Evolutionary conservation across 2,113 vertebrate genomes (phyloP).

Genomic region (Bubo scandiacus): DNA sequence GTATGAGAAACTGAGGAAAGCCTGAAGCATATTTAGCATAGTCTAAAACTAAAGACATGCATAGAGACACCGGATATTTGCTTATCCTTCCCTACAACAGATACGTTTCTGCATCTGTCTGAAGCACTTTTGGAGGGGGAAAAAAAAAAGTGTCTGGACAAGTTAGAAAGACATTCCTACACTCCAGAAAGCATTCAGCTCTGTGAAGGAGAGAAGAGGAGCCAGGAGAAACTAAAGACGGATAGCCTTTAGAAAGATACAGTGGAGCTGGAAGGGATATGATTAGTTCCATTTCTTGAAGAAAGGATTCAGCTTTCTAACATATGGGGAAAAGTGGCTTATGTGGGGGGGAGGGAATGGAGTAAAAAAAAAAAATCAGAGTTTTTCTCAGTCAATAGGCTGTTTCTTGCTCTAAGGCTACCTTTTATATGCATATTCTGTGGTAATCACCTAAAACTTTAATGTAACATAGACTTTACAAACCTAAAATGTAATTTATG

Average conservation of each 20-base stretch:
- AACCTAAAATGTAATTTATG: conserved; percentile 57
- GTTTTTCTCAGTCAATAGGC: conserved; percentile 9
- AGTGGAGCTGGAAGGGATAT: not conserved
- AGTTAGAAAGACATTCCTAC: conserved; percentile 20
- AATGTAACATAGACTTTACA: conserved; percentile 35
- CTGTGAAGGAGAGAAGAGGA: not conserved
- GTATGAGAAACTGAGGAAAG: not conserved
- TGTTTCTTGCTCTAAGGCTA: conserved; percentile 23
- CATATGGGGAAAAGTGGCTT: not conserved
- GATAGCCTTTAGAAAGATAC: not conserved
- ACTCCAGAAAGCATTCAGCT: not conserved
- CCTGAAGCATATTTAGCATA: not conserved
- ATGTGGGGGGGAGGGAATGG: not conserved
- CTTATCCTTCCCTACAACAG: not conserved
- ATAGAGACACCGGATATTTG: not conserved
- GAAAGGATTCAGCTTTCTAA: conserved; percentile 10
- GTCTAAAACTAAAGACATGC: not conserved
- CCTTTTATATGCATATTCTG: conserved; percentile 27
- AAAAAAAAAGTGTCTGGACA: not conserved
- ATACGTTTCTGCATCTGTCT: not conserved
- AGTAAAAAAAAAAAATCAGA: conserved; percentile 12
- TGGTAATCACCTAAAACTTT: conserved; percentile 55
- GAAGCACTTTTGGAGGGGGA: not conserved
- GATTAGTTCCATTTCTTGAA: conserved; percentile 5
- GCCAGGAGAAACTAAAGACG: not conserved